phyloP scores from a whole-genome alignment of 2,888 invertebrate species.

The Dryomyza anilis region DNA sequence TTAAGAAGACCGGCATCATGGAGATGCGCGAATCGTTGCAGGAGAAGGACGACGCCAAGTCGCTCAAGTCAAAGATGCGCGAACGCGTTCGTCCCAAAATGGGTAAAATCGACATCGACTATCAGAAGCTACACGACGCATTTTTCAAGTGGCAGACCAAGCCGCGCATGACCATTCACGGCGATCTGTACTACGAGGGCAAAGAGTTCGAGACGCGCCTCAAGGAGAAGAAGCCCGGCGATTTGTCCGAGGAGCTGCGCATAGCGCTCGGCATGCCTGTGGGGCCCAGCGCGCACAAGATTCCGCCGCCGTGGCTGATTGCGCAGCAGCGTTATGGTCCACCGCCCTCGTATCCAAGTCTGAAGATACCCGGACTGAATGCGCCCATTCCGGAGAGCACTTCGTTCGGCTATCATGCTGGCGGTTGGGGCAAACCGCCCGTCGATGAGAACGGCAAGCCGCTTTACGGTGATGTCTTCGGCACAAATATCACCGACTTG shows the following conservation, averaged over 20 bases:
- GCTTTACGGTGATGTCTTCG: slow-evolving; percentile 98
- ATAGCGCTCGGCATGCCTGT: slow-evolving; percentile 99
- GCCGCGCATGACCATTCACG: slow-evolving; percentile 98
- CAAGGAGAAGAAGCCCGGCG: slow-evolving; percentile 98
- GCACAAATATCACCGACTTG: slow-evolving; percentile 74
- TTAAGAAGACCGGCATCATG: slow-evolving; percentile 99
- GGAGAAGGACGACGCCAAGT: slow-evolving; percentile 95
- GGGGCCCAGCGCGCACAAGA: slow-evolving; percentile 89
- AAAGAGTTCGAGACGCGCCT: slow-evolving; percentile 98
- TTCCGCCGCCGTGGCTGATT: slow-evolving; percentile 92
- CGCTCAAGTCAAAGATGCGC: slow-evolving; percentile 95
- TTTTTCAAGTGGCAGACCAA: slow-evolving; percentile 99
- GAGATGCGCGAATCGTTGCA: slow-evolving; percentile 98
- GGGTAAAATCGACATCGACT: slow-evolving; percentile 99
- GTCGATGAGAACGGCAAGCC: slow-evolving; percentile 98
- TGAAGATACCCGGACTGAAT: slow-evolving; percentile 96
- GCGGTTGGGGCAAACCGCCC: slow-evolving; percentile 99
- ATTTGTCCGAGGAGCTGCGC: slow-evolving; percentile 91
- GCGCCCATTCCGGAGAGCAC: slow-evolving; percentile 98
- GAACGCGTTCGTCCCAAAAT: slow-evolving; percentile 96
- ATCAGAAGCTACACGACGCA: slow-evolving; percentile 98
- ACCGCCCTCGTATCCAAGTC: slow-evolving; percentile 97
- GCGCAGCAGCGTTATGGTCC: slow-evolving; percentile 80
- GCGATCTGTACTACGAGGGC: slow-evolving; percentile 98
- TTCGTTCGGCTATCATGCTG: slow-evolving; percentile 98